Conservation (phyloP, 92 coral and sea anemone genomes). For the Paramuricea clavata region DNA sequence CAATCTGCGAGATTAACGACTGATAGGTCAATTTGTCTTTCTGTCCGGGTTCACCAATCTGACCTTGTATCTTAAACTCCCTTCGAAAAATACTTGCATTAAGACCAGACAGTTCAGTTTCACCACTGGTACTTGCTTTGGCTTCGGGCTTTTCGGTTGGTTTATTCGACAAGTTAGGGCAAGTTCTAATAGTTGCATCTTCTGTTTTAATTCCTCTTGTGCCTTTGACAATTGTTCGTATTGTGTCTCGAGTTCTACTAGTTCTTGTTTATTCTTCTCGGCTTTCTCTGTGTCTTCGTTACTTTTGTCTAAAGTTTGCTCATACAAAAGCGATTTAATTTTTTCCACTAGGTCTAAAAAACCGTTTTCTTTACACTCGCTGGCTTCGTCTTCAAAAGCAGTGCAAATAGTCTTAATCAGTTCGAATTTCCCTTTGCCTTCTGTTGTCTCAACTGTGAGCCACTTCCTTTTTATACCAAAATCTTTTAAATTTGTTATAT, state of each 20-base stretch:
- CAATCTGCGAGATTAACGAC: too few species aligned
- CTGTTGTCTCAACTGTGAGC: background rate
- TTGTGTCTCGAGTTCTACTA: background rate
- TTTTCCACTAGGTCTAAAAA: background rate
- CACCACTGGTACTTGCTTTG: conserved; percentile 25
- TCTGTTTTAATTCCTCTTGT: conserved; percentile 16
- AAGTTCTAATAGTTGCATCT: conserved; percentile 7
- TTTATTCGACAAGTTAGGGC: background rate
- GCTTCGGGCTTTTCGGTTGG: background rate
- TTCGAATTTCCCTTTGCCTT: background rate
- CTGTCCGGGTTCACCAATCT: too few species aligned
- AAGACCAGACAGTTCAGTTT: conserved; percentile 9
- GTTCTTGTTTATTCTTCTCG: conserved; percentile 10
- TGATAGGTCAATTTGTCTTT: too few species aligned
- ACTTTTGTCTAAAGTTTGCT: background rate
- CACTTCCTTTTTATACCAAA: conserved; percentile 28
- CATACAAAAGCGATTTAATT: background rate
- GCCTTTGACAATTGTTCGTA: conserved; percentile 3
- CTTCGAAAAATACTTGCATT: conserved; percentile 61
- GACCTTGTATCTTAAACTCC: conserved; percentile 68
- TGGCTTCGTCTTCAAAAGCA: conserved; percentile 4
- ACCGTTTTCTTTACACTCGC: background rate
- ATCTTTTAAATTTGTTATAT: conserved; percentile 2
- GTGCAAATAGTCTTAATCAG: background rate
- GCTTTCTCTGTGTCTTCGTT: background rate